Percentiles rank a stretch among this genome's conserved stretches.
Evolutionary conservation across 2,797 vertebrate species (phyloP).

Genomic region (Muscicapa comitata): DNA sequence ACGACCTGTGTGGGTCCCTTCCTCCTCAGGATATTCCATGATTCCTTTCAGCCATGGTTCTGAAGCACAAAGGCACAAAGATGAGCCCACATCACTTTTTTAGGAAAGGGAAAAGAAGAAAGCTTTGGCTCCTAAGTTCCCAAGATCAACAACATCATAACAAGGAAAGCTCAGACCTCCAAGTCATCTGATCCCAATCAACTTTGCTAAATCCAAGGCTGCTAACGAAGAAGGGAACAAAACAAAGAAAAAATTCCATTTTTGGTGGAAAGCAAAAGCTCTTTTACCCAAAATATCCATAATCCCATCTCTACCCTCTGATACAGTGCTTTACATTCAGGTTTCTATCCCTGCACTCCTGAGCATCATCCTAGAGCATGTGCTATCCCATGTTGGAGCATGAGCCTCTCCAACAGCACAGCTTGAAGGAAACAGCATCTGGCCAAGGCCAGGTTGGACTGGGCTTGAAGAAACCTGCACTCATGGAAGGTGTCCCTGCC

Average conservation of each 20-base stretch:
- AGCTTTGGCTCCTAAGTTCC: not conserved
- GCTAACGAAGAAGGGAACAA: fast-evolving
- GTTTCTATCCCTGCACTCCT: not conserved
- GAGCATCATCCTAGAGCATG: not conserved
- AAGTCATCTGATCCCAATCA: not conserved
- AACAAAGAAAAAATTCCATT: not conserved
- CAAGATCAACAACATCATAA: fast-evolving
- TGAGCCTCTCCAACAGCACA: not conserved
- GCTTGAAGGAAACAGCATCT: fast-evolving
- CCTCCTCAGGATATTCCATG: not conserved
- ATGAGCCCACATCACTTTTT: fast-evolving
- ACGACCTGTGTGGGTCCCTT: not conserved
- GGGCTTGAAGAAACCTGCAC: not conserved
- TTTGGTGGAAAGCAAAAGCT: not conserved
- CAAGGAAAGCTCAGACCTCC: not conserved
- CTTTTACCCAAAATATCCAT: not conserved
- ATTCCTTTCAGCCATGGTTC: not conserved
- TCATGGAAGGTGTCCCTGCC: not conserved
- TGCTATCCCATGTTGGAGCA: not conserved
- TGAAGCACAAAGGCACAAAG: not conserved
- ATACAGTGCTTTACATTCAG: not conserved
- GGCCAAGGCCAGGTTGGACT: not conserved
- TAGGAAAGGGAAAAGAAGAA: not conserved
- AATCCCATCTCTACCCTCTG: not conserved
- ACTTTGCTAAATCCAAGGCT: not conserved